These are phyloP conservation scores for Hycleus cichorii DNA, from an alignment of 1,140 invertebrate species.

Conservation along the genomic window DNA sequence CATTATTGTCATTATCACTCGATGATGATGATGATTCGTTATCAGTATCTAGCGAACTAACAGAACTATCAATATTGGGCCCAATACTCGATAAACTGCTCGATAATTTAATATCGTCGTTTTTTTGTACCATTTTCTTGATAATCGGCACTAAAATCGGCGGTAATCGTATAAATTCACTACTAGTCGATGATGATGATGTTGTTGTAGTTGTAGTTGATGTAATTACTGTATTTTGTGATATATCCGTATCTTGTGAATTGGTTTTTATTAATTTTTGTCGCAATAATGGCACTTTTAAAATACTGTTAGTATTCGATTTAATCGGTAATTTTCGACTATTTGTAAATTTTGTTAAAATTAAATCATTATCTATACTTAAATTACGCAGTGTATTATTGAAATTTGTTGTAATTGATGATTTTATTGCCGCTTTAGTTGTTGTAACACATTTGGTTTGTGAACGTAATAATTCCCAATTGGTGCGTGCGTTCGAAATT, in stretches of 20 bases:
- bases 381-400: slow-evolving; percentile 30
- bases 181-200: slow-evolving; percentile 43
- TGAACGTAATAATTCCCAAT: slow-evolving; percentile 69
- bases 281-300: slow-evolving; percentile 29
- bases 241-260: slow-evolving; percentile 34
- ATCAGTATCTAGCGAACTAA: slow-evolving; percentile 46
- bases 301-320: slow-evolving; percentile 5
- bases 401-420: slow-evolving; percentile 7
- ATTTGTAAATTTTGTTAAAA: slow-evolving; percentile 32
- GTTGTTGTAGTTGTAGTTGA: slow-evolving; percentile 14
- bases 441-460: slow-evolving; percentile 49
- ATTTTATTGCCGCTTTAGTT: slow-evolving; percentile 14
- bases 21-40: slow-evolving; percentile 17
- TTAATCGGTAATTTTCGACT: slow-evolving; percentile 7
- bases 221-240: slow-evolving; percentile 34
- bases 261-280: slow-evolving; percentile 25
- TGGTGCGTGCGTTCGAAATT: slow-evolving; percentile 71
- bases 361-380: slow-evolving; percentile 35
- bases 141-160: slow-evolving; percentile 61
- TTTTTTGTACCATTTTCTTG: slow-evolving; percentile 32
- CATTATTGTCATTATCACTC: too few species aligned
- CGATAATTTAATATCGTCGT: slow-evolving; percentile 16
- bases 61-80: slow-evolving; percentile 57
- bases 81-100: slow-evolving; percentile 56
- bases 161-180: slow-evolving; percentile 53